Percentiles rank a stretch among this genome's conserved stretches.
These are phyloP conservation scores for Helicoverpa armigera DNA, from an alignment of 1,140 invertebrate species.

Conservation along the genomic window DNA sequence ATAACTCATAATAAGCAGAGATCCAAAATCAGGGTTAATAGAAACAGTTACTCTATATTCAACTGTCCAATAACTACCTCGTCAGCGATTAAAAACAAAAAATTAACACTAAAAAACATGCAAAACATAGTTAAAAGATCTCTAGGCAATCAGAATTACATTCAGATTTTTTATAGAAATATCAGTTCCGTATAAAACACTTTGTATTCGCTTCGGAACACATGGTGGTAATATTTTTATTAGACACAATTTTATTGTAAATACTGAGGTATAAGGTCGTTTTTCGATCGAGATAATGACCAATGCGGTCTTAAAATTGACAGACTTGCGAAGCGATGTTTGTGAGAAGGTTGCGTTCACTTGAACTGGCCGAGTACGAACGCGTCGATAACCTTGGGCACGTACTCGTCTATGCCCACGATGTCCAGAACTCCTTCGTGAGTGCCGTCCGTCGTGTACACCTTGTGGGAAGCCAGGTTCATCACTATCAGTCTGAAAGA, in stretches of 20 bases:
- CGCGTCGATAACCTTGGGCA: constrained; percentile 78
- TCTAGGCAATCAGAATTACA: constrained; percentile 35
- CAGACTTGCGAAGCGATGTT: constrained; percentile 48
- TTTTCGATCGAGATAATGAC: constrained; percentile 48
- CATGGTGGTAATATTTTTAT: constrained; percentile 65
- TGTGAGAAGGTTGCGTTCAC: constrained; percentile 57
- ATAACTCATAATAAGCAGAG: constrained; percentile 55
- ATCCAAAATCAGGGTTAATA: constrained; percentile 57
- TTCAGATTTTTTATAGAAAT: constrained; percentile 38
- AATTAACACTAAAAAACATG: constrained; percentile 52
- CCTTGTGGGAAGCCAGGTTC: constrained; percentile 77
- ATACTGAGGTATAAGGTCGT: constrained; percentile 67
- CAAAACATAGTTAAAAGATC: constrained; percentile 40
- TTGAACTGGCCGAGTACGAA: constrained; percentile 78
- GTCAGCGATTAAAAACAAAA: constrained; percentile 51
- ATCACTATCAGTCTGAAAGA: constrained; percentile 72
- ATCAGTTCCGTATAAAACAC: constrained; percentile 44
- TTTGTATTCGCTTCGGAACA: constrained; percentile 64
- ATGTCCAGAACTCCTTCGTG: constrained; percentile 80
- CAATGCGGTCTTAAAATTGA: constrained; percentile 40
- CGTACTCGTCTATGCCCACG: constrained; percentile 78
- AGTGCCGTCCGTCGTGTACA: constrained; percentile 71
- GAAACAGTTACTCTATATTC: constrained; percentile 38
- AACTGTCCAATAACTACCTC: constrained; percentile 46
- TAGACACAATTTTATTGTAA: constrained; percentile 55